Base-by-base conservation (phyloP, 1,140 invertebrate species). In the Drosophila eugracilis region DNA sequence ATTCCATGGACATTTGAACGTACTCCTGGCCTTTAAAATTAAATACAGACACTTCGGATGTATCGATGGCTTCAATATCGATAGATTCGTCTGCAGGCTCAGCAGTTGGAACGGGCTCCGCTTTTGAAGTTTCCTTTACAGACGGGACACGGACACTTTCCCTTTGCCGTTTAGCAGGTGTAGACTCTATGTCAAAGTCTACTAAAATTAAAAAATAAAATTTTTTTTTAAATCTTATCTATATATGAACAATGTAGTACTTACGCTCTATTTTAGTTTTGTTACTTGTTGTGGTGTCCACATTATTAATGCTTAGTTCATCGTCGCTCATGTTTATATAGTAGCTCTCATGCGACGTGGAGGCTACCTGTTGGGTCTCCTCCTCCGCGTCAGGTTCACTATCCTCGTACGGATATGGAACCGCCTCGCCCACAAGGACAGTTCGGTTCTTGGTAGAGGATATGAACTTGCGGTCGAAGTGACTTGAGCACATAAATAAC, bases 1-100 rank as follows among this genome's bases (percentile, higher is more conserved):
- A 75, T 1, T 78, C 67, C 28, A 73, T 52, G 0, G 90, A 71
- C 90, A 91, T 91, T 66, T 91, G 86, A 1, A 91, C 86, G 30
- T 80, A 90, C 45, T 90, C 60, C 24, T 91, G 71, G 17, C 88
- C 90, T 10, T 89, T 83, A 5, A 90, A 80, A 2, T 70, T 67
- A 17, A 91, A 91, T 7, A 73, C 71, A 2, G 77, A 77, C 1
- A 91, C 79, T 34, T 86, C 52, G 19, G 50, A 17, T 17, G 30
- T 0, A 32, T 91, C n/a, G n/a, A n/a, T n/a, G n/a, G n/a, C n/a
- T n/a, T n/a, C 44, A 5, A 60, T 70, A 22, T 63, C 21, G 7
- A 30, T 21, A 0, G 6, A 21, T 12, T 7, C 48, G 1, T 5
- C 14, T 9, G 14, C 28, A 15, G 10, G 22, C 4, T 47, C 21